These are phyloP conservation scores for Artibeus lituratus DNA, from an alignment of 2,797 vertebrate genomes.

Conservation along the genomic window DNA sequence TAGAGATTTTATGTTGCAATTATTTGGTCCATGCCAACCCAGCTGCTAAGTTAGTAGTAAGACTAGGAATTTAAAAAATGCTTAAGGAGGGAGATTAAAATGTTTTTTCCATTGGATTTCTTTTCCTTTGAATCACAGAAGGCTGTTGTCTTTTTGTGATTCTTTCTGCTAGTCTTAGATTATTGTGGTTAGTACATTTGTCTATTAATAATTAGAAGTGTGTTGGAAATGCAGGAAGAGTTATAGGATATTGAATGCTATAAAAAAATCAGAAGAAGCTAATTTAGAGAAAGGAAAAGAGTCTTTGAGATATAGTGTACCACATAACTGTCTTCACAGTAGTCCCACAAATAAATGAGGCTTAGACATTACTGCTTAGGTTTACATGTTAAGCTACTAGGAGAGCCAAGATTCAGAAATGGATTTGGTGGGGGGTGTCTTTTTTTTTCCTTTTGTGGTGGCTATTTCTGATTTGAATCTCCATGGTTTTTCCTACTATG, in stretches of 20 bases:
- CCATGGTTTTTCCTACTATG: neutral
- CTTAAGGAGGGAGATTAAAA: neutral
- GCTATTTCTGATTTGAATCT: conserved; percentile 1
- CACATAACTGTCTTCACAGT: neutral
- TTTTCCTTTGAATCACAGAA: neutral
- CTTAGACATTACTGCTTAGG: neutral
- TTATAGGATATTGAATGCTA: neutral
- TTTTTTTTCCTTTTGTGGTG: no score
- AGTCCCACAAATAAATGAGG: neutral
- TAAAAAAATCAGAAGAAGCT: neutral
- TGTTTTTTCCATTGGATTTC: neutral
- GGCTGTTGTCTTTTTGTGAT: neutral
- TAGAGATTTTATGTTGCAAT: neutral
- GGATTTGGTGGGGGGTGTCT: neutral
- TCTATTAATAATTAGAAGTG: neutral
- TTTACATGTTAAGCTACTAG: neutral
- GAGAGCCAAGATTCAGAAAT: neutral
- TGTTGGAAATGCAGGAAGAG: neutral
- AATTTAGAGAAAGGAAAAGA: conserved; percentile 9
- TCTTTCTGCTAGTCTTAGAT: conserved; percentile 2
- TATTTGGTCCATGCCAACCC: neutral
- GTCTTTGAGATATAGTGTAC: neutral
- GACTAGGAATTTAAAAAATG: conserved; percentile 29
- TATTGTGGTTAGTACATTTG: neutral
- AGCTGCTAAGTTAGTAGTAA: conserved; percentile 18